Percentiles rank a stretch among this genome's conserved stretches.
Evolutionary conservation across 1,140 invertebrate species (phyloP).

Genomic region (Formica selysi): DNA sequence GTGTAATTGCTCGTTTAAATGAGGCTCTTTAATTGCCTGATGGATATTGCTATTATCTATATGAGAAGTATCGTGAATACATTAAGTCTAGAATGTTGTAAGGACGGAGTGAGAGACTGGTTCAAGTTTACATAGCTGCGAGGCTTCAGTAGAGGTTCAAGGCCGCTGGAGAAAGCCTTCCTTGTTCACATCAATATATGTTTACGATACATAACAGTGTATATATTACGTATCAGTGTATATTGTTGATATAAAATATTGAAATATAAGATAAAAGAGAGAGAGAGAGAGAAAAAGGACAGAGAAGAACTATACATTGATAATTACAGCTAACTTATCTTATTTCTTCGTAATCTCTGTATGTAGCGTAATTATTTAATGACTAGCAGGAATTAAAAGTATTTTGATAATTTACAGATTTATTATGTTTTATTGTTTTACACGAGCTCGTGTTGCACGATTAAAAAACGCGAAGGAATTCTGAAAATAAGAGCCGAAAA

Average conservation of each 20-base stretch:
- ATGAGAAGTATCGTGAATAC: background rate
- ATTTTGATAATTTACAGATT: background rate
- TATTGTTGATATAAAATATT: background rate
- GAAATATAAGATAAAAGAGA: constrained; percentile 19
- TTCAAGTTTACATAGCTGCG: constrained; percentile 83
- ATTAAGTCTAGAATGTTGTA: constrained; percentile 1
- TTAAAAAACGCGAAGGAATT: constrained; percentile 39
- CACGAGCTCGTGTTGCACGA: background rate
- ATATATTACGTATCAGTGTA: background rate
- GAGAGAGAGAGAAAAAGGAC: background rate
- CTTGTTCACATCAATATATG: constrained; percentile 71
- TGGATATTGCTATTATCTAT: background rate
- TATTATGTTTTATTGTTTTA: background rate
- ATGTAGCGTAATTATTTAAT: background rate
- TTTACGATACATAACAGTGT: constrained; percentile 10
- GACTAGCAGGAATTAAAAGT: background rate
- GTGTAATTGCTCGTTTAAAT: background rate
- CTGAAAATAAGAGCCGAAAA: constrained; percentile 67
- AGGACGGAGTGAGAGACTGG: constrained; percentile 80
- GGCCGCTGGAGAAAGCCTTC: constrained; percentile 78
- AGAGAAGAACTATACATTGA: background rate
- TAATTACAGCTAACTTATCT: background rate
- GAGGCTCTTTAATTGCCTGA: background rate
- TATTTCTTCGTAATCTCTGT: background rate
- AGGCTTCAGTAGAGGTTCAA: constrained; percentile 79